phyloP scores from a whole-genome alignment of 2,113 vertebrate species.

The Scatophagus argus region DNA sequence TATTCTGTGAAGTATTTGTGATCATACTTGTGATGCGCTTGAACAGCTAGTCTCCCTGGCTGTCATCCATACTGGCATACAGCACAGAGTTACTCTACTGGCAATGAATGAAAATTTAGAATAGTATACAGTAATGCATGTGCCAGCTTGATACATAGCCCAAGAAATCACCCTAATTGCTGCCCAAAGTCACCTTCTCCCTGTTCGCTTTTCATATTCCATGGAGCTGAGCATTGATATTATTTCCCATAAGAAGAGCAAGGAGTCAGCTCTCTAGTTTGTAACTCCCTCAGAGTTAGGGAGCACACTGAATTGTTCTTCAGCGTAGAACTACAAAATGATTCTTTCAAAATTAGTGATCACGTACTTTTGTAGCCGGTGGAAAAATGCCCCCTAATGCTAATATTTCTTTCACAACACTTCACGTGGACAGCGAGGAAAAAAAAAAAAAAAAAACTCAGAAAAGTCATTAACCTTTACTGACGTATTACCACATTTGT shows the following conservation, averaged over 20 bases:
- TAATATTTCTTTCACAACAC: not conserved
- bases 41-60: not conserved
- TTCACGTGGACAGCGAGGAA: not conserved
- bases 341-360: conserved; percentile 5
- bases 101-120: conserved; percentile 40
- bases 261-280: not conserved
- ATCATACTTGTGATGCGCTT: not conserved
- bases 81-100: conserved; percentile 18
- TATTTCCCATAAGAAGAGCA: not conserved
- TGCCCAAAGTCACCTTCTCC: conserved; percentile 70
- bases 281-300: not conserved
- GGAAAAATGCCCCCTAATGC: not conserved
- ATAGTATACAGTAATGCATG: conserved; percentile 43
- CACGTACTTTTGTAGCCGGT: not conserved
- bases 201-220: conserved; percentile 50
- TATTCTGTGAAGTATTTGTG: not conserved
- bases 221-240: conserved; percentile 24
- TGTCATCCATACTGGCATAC: conserved; percentile 16
- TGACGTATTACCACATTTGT: conserved; percentile 39
- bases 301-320: not conserved
- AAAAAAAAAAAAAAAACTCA: not conserved
- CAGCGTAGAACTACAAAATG: not conserved
- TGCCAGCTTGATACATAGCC: conserved; percentile 60
- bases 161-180: conserved; percentile 66
- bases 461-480: conserved; percentile 33